These are phyloP conservation scores for Onthophagus sagittarius DNA, from an alignment of 2,888 invertebrate genomes.

Conservation along the genomic window DNA sequence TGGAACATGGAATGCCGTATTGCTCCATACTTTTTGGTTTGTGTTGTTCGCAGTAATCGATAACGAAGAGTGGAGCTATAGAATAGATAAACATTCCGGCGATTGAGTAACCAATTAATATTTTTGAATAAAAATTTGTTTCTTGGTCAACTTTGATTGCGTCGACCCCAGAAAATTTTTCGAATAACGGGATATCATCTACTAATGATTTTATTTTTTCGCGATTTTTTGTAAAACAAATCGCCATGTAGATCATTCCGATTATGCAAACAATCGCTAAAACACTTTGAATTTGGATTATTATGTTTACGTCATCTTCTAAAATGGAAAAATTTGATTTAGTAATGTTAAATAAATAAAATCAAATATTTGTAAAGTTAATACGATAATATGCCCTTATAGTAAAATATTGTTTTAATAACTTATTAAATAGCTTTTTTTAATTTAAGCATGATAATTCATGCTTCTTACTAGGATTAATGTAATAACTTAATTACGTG, in stretches of 20 bases:
- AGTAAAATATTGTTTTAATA: neutral
- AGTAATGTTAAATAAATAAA: neutral
- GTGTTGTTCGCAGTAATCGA: conserved; percentile 28
- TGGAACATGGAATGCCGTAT: conserved; percentile 33
- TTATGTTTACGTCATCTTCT: conserved; percentile 16
- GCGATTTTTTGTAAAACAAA: conserved; percentile 33
- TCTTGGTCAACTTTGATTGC: conserved; percentile 29
- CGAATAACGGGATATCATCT: conserved; percentile 15
- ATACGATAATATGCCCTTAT: neutral
- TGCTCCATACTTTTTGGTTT: conserved; percentile 27
- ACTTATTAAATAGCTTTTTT: too few relatives aligned
- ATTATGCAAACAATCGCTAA: conserved; percentile 34
- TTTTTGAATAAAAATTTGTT: conserved; percentile 32
- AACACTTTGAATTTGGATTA: conserved; percentile 28
- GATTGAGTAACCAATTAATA: conserved; percentile 32
- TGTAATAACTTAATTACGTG: too few relatives aligned
- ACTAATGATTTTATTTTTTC: conserved; percentile 23
- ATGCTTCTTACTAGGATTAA: too few relatives aligned
- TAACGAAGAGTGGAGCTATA: conserved; percentile 31
- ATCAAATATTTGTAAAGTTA: too few relatives aligned
- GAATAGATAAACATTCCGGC: conserved; percentile 32
- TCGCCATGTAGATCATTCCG: conserved; percentile 35
- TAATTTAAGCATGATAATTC: too few relatives aligned
- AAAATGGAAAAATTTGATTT: neutral
- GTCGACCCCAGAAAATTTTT: conserved; percentile 19